phyloP scores from a whole-genome alignment of 2,888 invertebrate genomes.

The Parasteatoda lunata region DNA sequence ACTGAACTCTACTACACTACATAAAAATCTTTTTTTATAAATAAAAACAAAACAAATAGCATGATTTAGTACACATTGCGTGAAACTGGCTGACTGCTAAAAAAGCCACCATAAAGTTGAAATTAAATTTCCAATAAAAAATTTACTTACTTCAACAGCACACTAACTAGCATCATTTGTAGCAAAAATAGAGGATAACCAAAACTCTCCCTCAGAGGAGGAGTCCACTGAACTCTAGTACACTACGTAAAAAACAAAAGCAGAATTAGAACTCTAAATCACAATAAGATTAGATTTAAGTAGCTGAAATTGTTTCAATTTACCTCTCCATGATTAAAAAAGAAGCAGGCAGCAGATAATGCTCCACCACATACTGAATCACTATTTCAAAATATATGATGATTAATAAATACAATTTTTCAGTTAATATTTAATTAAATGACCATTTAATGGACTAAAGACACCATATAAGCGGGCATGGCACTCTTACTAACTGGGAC shows the following conservation, averaged over 20 bases:
- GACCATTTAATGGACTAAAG: background rate
- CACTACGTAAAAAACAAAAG: slow-evolving; percentile 72
- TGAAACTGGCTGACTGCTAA: too few species aligned
- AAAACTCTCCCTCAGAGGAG: slow-evolving; percentile 89
- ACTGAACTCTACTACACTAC: too few species aligned
- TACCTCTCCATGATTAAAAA: slow-evolving; percentile 87
- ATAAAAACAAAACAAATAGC: too few species aligned
- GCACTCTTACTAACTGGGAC: too few species aligned
- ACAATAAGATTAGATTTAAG: background rate
- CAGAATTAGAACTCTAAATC: background rate
- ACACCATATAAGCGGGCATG: too few species aligned
- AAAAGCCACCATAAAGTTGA: too few species aligned
- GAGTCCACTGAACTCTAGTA: slow-evolving; percentile 89
- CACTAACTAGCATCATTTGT: slow-evolving; percentile 77
- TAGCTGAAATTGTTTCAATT: background rate
- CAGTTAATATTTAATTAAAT: background rate
- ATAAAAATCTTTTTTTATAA: too few species aligned
- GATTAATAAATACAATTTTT: too few species aligned
- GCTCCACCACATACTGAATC: slow-evolving; percentile 84
- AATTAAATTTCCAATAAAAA: too few species aligned
- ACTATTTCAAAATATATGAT: slow-evolving; percentile 75
- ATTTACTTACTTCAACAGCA: slow-evolving; percentile 31
- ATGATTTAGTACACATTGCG: too few species aligned
- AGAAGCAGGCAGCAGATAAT: slow-evolving; percentile 82
- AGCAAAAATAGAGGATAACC: slow-evolving; percentile 86